These are phyloP conservation scores for Oligia fasciuncula DNA, from an alignment of 2,888 invertebrate genomes.

Conservation along the genomic window DNA sequence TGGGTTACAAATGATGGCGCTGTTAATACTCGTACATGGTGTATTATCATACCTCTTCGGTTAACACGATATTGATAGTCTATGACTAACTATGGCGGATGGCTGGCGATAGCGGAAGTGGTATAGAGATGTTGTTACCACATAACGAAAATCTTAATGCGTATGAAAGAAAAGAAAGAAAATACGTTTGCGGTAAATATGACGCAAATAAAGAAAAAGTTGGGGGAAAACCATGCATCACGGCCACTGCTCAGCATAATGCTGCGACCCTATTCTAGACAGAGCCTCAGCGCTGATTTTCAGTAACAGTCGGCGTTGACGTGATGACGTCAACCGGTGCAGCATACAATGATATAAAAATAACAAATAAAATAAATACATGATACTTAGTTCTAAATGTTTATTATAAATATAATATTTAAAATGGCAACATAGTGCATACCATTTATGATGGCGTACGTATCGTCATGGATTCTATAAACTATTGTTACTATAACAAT, in stretches of 20 bases:
- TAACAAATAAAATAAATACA: not conserved
- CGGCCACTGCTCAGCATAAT: not conserved
- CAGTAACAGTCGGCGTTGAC: not conserved
- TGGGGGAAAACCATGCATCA: not conserved
- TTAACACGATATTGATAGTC: conserved; percentile 63
- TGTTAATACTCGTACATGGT: conserved; percentile 54
- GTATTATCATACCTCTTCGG: conserved; percentile 63
- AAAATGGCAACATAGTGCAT: not conserved
- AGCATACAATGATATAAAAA: not conserved
- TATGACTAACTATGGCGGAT: conserved; percentile 56
- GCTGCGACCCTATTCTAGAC: not conserved
- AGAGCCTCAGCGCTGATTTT: not conserved
- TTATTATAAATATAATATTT: not conserved
- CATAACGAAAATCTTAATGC: not conserved
- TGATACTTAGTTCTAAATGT: not conserved
- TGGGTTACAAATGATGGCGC: conserved; percentile 58
- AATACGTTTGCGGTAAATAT: not conserved
- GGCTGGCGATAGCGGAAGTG: not conserved
- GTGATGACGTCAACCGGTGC: not conserved
- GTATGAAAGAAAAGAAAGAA: not conserved
- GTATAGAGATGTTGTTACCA: conserved; percentile 52
- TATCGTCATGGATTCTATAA: not conserved
- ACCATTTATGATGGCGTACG: not conserved
- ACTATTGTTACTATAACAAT: not conserved
- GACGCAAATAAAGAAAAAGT: not conserved